Base-by-base conservation (phyloP, 2,797 vertebrate genomes). In the Meriones psammophilus region DNA sequence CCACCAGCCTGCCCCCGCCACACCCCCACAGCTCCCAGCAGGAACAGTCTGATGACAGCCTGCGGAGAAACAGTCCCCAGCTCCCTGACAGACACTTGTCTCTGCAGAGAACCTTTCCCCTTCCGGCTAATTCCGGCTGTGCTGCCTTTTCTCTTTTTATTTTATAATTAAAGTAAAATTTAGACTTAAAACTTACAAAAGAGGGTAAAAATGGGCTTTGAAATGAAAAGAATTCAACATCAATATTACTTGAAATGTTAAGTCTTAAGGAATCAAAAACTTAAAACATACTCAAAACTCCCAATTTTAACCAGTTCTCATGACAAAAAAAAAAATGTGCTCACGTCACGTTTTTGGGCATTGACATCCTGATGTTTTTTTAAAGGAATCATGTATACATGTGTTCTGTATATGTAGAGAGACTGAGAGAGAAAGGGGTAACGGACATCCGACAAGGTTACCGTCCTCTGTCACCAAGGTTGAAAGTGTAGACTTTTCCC, bases 111-210 rank as follows among this genome's bases (percentile, higher is more conserved):
- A 46, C 3, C 39, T 30, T 24, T 42, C 24, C 81, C 50, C 54
- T 79, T 78, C 80, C 12, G 3, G 22, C 14, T 60, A 62, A 81
- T 58, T 50, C 50, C 66, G 20, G 9, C 18, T 56, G 36, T 42
- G 6, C 9, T 78, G 13, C 9, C 14, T 15, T 36, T 69, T 93
- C 89, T 2, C 39, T 58, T 93, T 77, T 62, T 92, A n/a, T 60
- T 88, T 79, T 89, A 36, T 92, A 92, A 69, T 12, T 73, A 26
- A 87, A 94, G 39, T 94, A 30, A 96, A 89, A 83, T 60, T 93
- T 86, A 66, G 9, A 79, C 22, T 93, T 92, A 78, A 92, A 79
- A 89, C 94, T 87, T 30, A 74, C n/a, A 94, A 26, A 79, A 26
- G 96, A 85, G 62, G 77, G 13, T 64, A 87, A 95, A 84, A 77